Evolutionary conservation across 2,797 vertebrate species (phyloP), one percentile per base, ranked within the genome.

Genomic region (Urosaurus nigricauda): DNA sequence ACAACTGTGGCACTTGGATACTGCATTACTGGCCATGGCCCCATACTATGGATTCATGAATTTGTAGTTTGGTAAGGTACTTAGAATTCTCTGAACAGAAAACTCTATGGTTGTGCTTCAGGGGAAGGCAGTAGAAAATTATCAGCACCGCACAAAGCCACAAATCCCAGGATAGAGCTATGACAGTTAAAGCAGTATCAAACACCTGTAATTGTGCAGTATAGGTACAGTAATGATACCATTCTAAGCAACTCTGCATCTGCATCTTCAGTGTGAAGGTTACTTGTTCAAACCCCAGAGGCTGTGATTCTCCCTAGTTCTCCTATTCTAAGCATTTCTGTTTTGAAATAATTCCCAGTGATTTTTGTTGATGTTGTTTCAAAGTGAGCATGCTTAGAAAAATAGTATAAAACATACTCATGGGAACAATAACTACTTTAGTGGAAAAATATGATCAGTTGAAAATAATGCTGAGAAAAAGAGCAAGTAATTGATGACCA

Each of bases 381-480:
- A 11, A 58, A 53, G 21, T 73, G 37, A 68, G 19, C 47, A 35
- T 68, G 24, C 60, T 51, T 86, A 79, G 17, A 14, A 12, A 24
- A 56, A 32, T 29, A 37, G 11, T 65, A 4, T 78, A 37, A 86
- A 56, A 24, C 37, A 9, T 84, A 40, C n/a, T 35, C 11, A 74
- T 70, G 35, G 21, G 70, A 85, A 60, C 37, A 26, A 74, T 75
- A 53, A 75, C 60, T 53, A 19, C 13, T 74, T 85, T 32, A 40
- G 35, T 53, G 51, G 53, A 9, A 51, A 71, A 75, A 83, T 84
- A 85, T 58, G 58, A 70, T 35, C 63, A 79, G 43, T 53, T 53
- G 75, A 79, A 47, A 78, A 79, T 88, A 83, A 88, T 29, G 24
- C 35, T 78, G 87, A 68, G 70, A 47, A 63, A 86, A 77, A 79